phyloP scores from a whole-genome alignment of 2,797 vertebrate genomes.

The Sphaeramia orbicularis region DNA sequence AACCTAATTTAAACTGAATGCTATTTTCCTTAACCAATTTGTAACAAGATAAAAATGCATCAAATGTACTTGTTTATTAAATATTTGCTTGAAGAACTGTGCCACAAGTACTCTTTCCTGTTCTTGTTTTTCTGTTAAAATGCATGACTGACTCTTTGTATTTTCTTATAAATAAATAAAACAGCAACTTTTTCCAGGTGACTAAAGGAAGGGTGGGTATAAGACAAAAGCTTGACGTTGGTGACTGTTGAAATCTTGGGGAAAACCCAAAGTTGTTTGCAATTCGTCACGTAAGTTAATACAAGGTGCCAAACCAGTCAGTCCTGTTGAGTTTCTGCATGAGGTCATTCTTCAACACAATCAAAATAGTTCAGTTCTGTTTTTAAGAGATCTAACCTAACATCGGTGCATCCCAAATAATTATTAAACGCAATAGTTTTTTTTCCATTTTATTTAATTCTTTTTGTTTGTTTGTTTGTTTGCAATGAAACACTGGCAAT shows the following conservation, averaged over 20 bases:
- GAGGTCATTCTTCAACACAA: neutral
- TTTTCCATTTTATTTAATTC: neutral
- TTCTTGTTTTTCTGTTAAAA: no score
- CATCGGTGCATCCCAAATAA: neutral
- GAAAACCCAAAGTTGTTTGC: slow-evolving; percentile 1
- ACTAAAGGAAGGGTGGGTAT: neutral
- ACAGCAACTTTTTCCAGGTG: neutral
- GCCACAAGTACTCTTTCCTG: no score
- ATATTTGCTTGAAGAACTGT: no score
- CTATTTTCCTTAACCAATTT: no score
- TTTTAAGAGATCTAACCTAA: neutral
- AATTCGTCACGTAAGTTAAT: neutral
- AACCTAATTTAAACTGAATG: no score
- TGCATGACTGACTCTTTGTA: no score
- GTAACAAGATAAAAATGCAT: no score
- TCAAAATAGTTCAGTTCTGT: neutral
- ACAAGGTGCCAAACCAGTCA: slow-evolving; percentile 39
- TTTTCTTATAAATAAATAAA: no score
- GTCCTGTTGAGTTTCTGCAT: slow-evolving; percentile 27
- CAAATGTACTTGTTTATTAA: no score
- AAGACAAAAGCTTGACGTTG: neutral
- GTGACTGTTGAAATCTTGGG: neutral
- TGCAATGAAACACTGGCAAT: neutral
- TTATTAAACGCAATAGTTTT: neutral
- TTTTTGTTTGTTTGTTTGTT: neutral